Evolutionary conservation across 2,888 invertebrate genomes (phyloP).

Genomic region (Autographa pulchrina): DNA sequence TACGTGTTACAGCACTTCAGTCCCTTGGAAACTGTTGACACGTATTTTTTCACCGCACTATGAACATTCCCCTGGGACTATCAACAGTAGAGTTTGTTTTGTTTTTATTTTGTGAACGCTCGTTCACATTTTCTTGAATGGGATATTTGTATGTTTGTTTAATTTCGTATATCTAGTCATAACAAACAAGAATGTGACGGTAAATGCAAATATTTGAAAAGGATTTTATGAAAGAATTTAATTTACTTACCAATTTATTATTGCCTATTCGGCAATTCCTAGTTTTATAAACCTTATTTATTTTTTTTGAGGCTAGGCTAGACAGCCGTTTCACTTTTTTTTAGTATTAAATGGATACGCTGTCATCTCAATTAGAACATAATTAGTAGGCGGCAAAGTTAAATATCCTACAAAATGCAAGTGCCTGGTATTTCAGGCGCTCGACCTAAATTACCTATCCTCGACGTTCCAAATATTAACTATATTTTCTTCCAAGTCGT

Average conservation of each 20-base stretch:
- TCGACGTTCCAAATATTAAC: not conserved
- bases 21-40: slow-evolving; percentile 6
- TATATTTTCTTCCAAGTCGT: not conserved
- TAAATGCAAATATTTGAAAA: no score
- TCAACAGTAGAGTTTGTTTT: not conserved
- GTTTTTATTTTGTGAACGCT: slow-evolving; percentile 1
- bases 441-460: slow-evolving; percentile 2
- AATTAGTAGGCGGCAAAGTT: not conserved
- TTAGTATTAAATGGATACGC: not conserved
- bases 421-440: slow-evolving; percentile 4
- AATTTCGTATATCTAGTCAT: not conserved
- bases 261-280: no score
- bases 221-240: no score
- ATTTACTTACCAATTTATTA: no score
- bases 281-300: no score
- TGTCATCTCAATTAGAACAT: not conserved
- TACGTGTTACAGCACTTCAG: not conserved
- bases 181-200: no score
- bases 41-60: not conserved
- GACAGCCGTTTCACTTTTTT: not conserved
- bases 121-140: not conserved
- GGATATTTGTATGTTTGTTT: not conserved
- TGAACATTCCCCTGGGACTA: not conserved
- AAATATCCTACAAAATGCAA: not conserved
- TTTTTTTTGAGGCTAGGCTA: not conserved